These are phyloP conservation scores for Metaphire vulgaris DNA, from an alignment of 1,140 invertebrate genomes.

Conservation along the genomic window DNA sequence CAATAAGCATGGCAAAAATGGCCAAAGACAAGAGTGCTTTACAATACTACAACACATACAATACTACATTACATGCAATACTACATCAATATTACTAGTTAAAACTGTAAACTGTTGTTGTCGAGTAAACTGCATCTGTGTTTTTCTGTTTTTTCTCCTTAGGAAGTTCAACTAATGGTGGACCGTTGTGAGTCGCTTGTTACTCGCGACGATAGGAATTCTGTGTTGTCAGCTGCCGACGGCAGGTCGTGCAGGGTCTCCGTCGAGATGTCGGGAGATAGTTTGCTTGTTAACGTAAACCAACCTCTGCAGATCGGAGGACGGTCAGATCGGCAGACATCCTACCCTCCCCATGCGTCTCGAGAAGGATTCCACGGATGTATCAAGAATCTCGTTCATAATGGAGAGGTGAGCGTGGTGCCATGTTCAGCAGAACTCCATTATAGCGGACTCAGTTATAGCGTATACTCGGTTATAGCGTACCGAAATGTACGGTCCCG, in stretches of 20 bases:
- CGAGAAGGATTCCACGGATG: conserved; percentile 85
- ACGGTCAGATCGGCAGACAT: conserved; percentile 65
- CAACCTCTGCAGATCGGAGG: conserved; percentile 88
- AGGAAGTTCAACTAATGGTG: conserved; percentile 63
- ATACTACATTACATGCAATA: no score
- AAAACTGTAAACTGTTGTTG: no score
- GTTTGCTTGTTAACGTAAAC: conserved; percentile 85
- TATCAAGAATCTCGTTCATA: conserved; percentile 88
- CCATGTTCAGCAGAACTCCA: no score
- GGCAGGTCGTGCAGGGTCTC: conserved; percentile 78
- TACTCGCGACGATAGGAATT: conserved; percentile 60
- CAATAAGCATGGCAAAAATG: no score
- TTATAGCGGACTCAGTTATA: no score
- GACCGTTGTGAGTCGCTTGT: conserved; percentile 78
- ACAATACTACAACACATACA: no score
- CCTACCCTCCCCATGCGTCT: conserved; percentile 60
- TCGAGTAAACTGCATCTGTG: no score
- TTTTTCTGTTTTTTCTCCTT: no score
- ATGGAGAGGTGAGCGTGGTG: conserved; percentile 73
- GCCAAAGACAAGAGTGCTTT: no score
- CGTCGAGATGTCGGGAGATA: conserved; percentile 83
- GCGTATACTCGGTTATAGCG: no score
- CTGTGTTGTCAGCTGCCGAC: conserved; percentile 61
- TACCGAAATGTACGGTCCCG: no score
- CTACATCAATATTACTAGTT: no score